A percentile compares a stretch with the other conserved stretches of the same genome.
Conservation (phyloP, 2,797 vertebrate species). For the Catharus ustulatus region DNA sequence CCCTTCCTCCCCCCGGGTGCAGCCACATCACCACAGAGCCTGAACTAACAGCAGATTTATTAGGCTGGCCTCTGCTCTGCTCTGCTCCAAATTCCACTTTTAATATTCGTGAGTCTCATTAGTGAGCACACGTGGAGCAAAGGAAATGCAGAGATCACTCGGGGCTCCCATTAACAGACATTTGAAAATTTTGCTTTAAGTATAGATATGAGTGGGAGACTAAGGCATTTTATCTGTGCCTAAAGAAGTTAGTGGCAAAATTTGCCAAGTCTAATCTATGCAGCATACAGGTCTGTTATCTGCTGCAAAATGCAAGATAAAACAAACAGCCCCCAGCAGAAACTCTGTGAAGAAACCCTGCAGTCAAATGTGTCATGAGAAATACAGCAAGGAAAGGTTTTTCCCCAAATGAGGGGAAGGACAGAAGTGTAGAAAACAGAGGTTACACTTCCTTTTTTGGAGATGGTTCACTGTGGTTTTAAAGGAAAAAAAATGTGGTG, state of each 20-base stretch:
- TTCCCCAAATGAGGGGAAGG: constrained; percentile 12
- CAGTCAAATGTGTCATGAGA: constrained; percentile 23
- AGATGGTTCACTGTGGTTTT: constrained; percentile 34
- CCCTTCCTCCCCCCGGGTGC: not conserved
- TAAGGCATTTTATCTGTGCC: constrained; percentile 43
- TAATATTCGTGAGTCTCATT: not conserved
- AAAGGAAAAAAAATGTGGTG: constrained; percentile 40
- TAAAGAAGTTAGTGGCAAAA: constrained; percentile 32
- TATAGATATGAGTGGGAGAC: not conserved
- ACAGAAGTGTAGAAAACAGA: constrained; percentile 30
- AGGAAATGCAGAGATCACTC: not conserved
- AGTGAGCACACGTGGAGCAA: not conserved
- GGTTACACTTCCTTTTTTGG: constrained; percentile 62
- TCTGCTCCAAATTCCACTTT: not conserved
- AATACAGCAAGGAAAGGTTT: constrained; percentile 15
- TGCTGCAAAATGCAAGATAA: constrained; percentile 30
- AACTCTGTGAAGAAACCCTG: constrained; percentile 3
- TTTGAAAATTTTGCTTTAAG: not conserved
- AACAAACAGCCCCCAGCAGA: constrained; percentile 31
- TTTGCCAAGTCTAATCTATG: not conserved
- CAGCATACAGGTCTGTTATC: constrained; percentile 27
- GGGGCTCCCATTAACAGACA: not conserved
- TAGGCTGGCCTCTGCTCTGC: constrained; percentile 8
- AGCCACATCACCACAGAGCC: not conserved
- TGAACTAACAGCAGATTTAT: constrained; percentile 23